Evolutionary conservation across 2,888 invertebrate genomes (phyloP).

Genomic region (Meteorus cinctellus): DNA sequence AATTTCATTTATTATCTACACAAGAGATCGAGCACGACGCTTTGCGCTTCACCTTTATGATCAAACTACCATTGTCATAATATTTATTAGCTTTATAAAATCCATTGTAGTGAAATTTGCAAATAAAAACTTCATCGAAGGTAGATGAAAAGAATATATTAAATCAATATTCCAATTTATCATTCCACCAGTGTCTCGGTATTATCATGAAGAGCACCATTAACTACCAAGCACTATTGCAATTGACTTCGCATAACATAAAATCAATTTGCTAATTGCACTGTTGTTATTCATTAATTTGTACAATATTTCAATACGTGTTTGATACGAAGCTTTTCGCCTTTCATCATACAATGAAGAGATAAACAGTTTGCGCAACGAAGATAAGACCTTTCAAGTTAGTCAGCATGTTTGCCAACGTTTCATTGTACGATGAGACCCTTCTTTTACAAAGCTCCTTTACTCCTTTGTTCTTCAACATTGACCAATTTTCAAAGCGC

Average conservation of each 20-base stretch:
- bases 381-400: slow-evolving; percentile 26
- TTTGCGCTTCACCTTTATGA: neutral
- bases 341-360: neutral
- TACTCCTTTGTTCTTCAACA: slow-evolving; percentile 19
- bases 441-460: slow-evolving; percentile 10
- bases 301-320: neutral
- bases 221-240: no score
- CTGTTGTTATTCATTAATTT: neutral
- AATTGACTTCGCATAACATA: no score
- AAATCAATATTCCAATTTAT: no score
- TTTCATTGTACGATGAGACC: slow-evolving; percentile 23
- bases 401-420: slow-evolving; percentile 26
- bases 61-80: neutral
- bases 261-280: neutral
- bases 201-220: no score
- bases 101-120: no score
- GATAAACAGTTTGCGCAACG: neutral
- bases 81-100: neutral
- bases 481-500: slow-evolving; percentile 26
- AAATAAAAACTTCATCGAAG: no score
- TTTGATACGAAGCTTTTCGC: neutral
- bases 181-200: no score
- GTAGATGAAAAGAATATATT: no score
- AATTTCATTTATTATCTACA: neutral
- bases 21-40: neutral